Evolutionary conservation across 1,140 invertebrate genomes (phyloP), one percentile per base, ranked within the genome.

Genomic region (Anagrus nilaparvatae): DNA sequence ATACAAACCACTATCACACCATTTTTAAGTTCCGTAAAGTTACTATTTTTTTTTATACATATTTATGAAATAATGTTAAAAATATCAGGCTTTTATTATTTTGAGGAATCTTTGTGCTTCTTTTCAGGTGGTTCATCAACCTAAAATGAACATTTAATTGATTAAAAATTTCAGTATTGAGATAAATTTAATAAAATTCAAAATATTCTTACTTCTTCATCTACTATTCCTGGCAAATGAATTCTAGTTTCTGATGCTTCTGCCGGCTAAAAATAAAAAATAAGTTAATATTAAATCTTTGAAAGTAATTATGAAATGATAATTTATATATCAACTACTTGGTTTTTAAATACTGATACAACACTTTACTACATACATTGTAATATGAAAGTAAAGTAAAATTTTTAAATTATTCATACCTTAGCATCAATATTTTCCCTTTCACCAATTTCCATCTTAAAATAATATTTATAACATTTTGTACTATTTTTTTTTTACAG

Each of bases 241-340:
- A 82, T 82, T 61, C 80, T 78, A 13, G 81, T 82, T 49, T 82
- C 80, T 1, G 80, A 81, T 17, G 81, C 80, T 69, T 82, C 79
- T n/a, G 79, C 79, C 25, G 80, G 80, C 81, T 83, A 67, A 63
- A 66, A 56, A 30, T 43, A 40, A 48, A 38, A 52, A 29, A 24
- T n/a, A 25, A 50, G 24, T 29, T 34, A 14, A 30, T 8, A 38
- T 41, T 23, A 41, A n/a, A n/a, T n/a, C n/a, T n/a, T n/a, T n/a
- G n/a, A n/a, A n/a, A n/a, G n/a, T n/a, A n/a, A n/a, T n/a, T n/a
- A n/a, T n/a, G n/a, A n/a, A n/a, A n/a, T n/a, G n/a, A n/a, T n/a
- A n/a, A n/a, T n/a, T n/a, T n/a, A n/a, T n/a, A n/a, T n/a, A n/a
- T n/a, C n/a, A n/a, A n/a, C n/a, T n/a, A n/a, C n/a, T n/a, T n/a